phyloP scores from a whole-genome alignment of 2,888 invertebrate species.

The Amorpha juglandis region DNA sequence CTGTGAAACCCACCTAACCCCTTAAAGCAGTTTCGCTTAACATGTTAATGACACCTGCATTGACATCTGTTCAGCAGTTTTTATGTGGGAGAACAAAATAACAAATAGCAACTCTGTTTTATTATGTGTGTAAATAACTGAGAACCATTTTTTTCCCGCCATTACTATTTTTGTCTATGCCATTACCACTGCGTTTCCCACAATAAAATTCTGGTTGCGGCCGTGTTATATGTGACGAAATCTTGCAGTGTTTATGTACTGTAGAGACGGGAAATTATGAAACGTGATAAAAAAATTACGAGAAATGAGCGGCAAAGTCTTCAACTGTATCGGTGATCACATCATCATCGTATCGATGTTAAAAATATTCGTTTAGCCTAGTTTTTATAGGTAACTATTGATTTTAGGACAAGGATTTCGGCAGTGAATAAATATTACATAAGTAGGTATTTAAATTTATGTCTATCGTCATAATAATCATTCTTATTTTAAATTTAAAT shows the following conservation, averaged over 20 bases:
- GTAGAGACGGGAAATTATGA: constrained; percentile 20
- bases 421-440: not conserved
- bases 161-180: no score
- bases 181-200: not conserved
- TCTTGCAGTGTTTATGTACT: not conserved
- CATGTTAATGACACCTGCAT: no score
- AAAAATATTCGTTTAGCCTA: not conserved
- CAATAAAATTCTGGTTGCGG: not conserved
- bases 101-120: no score
- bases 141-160: no score
- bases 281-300: constrained; percentile 6
- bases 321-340: not conserved
- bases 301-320: constrained; percentile 2
- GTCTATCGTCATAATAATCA: no score
- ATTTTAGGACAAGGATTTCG: not conserved
- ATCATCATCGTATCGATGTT: not conserved
- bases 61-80: no score
- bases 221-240: constrained; percentile 6
- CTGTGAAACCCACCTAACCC: no score
- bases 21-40: no score
- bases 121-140: no score
- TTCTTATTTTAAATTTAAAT: no score
- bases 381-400: not conserved
- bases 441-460: no score
- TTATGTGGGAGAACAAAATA: no score